Percentiles rank a stretch among this genome's conserved stretches.
phyloP scores from a whole-genome alignment of 1,140 invertebrate species.

The Bombyx mandarina region DNA sequence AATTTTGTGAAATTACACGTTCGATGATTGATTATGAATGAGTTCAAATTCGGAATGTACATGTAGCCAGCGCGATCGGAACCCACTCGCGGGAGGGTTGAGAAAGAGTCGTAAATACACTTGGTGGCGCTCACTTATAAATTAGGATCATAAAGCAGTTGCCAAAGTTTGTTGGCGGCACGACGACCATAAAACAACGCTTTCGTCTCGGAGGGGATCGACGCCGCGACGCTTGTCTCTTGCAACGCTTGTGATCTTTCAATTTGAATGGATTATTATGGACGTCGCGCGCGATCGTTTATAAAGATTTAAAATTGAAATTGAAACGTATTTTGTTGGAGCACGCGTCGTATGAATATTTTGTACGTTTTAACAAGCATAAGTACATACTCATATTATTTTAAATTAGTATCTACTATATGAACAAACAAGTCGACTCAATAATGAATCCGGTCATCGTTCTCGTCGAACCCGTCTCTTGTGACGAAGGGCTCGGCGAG shows the following conservation, averaged over 20 bases:
- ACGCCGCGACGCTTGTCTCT: conserved; percentile 21
- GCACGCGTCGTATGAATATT: not conserved
- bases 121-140: conserved; percentile 65
- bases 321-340: no score
- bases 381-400: no score
- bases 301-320: no score
- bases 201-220: conserved; percentile 45
- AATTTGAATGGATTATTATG: conserved; percentile 36
- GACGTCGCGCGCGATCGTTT: no score
- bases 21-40: no score
- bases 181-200: conserved; percentile 64
- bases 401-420: no score
- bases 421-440: no score
- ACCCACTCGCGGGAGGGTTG: conserved; percentile 50
- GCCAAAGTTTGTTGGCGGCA: conserved; percentile 64
- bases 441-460: no score
- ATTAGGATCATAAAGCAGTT: conserved; percentile 69
- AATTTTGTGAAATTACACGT: no score
- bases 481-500: no score
- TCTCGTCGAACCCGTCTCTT: no score
- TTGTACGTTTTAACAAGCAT: not conserved
- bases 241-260: conserved; percentile 41
- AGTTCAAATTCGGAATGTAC: not conserved
- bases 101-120: conserved; percentile 68
- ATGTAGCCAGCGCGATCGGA: conserved; percentile 16